These are phyloP conservation scores for Nyctereutes procyonoides DNA, from an alignment of 2,113 vertebrate species.

Conservation along the genomic window DNA sequence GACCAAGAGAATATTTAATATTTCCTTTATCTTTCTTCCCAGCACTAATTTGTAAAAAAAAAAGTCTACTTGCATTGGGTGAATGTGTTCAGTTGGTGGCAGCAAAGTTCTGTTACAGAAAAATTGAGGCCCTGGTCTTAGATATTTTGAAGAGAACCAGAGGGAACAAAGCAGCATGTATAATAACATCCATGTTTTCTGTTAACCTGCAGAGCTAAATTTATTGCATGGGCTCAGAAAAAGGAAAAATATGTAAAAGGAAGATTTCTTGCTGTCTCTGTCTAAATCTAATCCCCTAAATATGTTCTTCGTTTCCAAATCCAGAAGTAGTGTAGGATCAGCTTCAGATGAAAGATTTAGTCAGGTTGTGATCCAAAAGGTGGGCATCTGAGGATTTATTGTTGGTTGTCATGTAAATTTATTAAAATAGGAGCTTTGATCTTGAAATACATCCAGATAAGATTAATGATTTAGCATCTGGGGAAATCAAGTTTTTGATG, in stretches of 20 bases:
- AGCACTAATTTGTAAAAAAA: fast-evolving
- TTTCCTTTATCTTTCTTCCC: not conserved
- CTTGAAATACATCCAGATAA: conserved; percentile 33
- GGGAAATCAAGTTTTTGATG: conserved; percentile 52
- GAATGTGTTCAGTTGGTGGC: conserved; percentile 82
- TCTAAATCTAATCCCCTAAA: not conserved
- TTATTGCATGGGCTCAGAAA: not conserved
- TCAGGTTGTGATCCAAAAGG: conserved; percentile 48
- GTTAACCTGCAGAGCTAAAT: not conserved
- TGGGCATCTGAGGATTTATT: conserved; percentile 65
- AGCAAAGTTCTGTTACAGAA: conserved; percentile 82
- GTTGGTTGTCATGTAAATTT: conserved; percentile 77
- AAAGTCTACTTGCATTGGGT: not conserved
- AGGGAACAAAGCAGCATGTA: conserved; percentile 72
- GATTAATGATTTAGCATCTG: conserved; percentile 37
- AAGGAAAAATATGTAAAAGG: conserved; percentile 55
- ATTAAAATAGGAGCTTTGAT: conserved; percentile 77
- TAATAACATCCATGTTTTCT: conserved; percentile 48
- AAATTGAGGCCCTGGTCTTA: not conserved
- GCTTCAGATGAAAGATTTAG: conserved; percentile 49
- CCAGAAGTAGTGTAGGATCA: not conserved
- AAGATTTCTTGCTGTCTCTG: conserved; percentile 30
- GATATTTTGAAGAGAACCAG: conserved; percentile 7
- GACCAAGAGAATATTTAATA: not conserved
- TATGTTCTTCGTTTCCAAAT: conserved; percentile 38